These are phyloP conservation scores for Scatophagus argus DNA, from an alignment of 2,113 vertebrate species.

Conservation along the genomic window DNA sequence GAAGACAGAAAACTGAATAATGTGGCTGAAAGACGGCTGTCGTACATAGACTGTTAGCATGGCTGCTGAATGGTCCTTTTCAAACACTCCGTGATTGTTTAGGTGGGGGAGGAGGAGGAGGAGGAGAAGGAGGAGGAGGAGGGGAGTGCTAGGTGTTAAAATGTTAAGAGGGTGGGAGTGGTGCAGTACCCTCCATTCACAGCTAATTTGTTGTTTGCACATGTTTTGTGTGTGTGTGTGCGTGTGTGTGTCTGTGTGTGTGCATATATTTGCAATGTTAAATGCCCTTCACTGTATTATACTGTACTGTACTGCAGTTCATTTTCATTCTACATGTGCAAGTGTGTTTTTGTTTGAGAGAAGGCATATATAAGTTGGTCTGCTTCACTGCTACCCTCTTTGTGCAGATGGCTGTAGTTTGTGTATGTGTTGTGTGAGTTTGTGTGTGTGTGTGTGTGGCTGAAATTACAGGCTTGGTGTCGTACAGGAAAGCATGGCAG, in stretches of 20 bases:
- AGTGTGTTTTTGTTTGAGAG: neutral
- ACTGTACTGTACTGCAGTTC: neutral
- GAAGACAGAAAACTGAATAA: neutral
- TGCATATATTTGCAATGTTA: neutral
- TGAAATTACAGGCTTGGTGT: conserved; percentile 78
- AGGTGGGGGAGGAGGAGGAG: conserved; percentile 7
- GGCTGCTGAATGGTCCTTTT: conserved; percentile 5
- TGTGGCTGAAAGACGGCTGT: neutral
- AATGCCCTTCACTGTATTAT: neutral
- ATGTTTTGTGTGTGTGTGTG: conserved; percentile 5
- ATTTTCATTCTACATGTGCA: neutral
- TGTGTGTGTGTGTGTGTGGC: conserved; percentile 6
- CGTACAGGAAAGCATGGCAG: conserved; percentile 71
- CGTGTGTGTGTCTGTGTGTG: neutral
- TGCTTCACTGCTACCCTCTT: conserved; percentile 1
- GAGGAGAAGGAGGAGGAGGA: neutral
- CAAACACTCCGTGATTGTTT: conserved; percentile 43
- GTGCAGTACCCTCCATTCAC: conserved; percentile 16
- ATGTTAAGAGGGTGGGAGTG: conserved; percentile 37
- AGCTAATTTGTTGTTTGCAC: conserved; percentile 65
- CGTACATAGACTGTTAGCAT: conserved; percentile 8
- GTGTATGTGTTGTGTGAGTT: conserved; percentile 19
- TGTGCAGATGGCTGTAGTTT: conserved; percentile 29
- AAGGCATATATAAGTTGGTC: conserved; percentile 3
- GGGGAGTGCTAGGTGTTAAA: conserved; percentile 39